Evolutionary conservation across 1,140 invertebrate species (phyloP).

Genomic region (Brachionus manjavacas): DNA sequence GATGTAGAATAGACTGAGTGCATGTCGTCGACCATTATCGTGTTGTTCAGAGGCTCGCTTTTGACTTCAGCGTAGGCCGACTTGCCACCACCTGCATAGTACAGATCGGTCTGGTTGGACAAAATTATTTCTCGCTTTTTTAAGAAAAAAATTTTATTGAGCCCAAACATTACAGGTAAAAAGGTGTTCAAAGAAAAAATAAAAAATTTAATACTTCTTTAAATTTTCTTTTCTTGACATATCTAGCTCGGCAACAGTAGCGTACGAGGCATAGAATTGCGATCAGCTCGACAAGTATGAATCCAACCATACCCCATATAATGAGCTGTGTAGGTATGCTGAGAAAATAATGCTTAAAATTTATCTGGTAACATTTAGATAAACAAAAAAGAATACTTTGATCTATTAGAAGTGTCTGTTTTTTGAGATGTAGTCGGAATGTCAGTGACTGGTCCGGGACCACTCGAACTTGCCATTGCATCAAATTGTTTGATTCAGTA

Average conservation of each 20-base stretch:
- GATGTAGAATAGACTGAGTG: conserved; percentile 11
- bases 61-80: background rate
- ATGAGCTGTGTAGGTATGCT: conserved; percentile 36
- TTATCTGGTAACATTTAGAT: background rate
- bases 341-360: background rate
- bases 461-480: background rate
- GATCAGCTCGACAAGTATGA: conserved; percentile 32
- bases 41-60: background rate
- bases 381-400: background rate
- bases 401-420: background rate
- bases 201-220: conserved; percentile 17
- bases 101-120: conserved; percentile 3
- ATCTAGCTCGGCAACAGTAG: conserved; percentile 38
- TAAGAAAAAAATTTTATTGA: conserved; percentile 26
- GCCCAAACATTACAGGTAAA: conserved; percentile 28
- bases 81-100: background rate
- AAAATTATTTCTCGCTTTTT: conserved; percentile 34
- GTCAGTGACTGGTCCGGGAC: background rate
- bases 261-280: conserved; percentile 35
- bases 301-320: conserved; percentile 42
- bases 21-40: conserved; percentile 33
- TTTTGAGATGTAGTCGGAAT: background rate
- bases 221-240: conserved; percentile 30
- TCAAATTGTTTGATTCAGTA: background rate
- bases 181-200: background rate